These are phyloP conservation scores for Diaphora mendica DNA, from an alignment of 2,888 invertebrate genomes.

Conservation along the genomic window DNA sequence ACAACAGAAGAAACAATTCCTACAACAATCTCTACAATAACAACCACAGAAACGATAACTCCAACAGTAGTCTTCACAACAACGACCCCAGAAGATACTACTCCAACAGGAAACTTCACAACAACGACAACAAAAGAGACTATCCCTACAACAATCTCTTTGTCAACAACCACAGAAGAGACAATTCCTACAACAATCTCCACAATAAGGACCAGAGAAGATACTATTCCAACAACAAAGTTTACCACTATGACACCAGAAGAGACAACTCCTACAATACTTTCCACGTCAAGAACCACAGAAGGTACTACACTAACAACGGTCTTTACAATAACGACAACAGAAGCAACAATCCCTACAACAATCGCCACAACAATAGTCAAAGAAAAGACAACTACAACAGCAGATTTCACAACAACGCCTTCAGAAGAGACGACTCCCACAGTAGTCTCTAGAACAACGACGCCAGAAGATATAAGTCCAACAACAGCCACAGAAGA, in stretches of 20 bases:
- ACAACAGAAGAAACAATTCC: neutral
- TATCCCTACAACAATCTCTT: too few species aligned
- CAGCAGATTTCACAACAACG: neutral
- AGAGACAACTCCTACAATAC: neutral
- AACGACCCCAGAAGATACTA: neutral
- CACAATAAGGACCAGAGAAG: neutral
- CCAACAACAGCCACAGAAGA: neutral
- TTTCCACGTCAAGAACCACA: neutral
- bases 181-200: neutral
- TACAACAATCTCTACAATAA: neutral
- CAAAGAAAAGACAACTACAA: neutral
- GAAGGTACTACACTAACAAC: neutral
- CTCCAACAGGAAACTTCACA: neutral
- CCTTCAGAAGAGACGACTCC: conserved; percentile 1
- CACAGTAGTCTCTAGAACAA: neutral
- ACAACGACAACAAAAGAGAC: too few species aligned
- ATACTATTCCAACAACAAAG: too few species aligned
- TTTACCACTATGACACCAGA: too few species aligned
- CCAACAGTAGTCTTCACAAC: neutral
- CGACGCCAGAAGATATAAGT: too few species aligned
- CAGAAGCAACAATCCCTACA: neutral
- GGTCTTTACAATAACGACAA: neutral
- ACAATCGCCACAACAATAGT: neutral
- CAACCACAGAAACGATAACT: neutral
- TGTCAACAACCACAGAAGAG: neutral